Evolutionary conservation across 1,140 invertebrate genomes (phyloP).

Genomic region (Magallana ariakensis): DNA sequence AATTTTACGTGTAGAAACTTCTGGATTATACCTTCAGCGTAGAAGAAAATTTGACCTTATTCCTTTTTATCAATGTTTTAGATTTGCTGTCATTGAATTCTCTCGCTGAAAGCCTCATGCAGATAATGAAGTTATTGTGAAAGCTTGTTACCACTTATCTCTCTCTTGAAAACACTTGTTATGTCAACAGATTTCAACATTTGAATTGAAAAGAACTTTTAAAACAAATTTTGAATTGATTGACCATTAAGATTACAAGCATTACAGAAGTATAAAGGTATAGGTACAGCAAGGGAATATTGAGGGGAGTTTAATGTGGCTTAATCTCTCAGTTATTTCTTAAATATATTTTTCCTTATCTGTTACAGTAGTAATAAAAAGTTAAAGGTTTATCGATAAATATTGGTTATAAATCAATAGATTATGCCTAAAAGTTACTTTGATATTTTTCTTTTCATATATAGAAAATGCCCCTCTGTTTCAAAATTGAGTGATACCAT

Average conservation of each 20-base stretch:
- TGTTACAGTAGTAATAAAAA: no score
- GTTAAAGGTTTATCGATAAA: no score
- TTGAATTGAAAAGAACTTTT: slow-evolving; percentile 7
- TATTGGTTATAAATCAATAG: no score
- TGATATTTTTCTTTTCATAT: no score
- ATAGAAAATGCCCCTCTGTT: no score
- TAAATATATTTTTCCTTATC: no score
- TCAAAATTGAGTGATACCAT: no score
- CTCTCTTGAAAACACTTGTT: neutral
- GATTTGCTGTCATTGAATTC: neutral
- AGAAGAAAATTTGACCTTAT: neutral
- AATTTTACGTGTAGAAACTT: no score
- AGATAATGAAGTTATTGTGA: slow-evolving; percentile 17
- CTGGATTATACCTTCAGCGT: neutral
- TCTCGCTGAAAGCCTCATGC: neutral
- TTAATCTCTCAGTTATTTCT: no score
- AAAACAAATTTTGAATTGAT: slow-evolving; percentile 35
- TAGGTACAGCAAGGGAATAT: neutral
- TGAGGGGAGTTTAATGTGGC: no score
- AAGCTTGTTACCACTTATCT: neutral
- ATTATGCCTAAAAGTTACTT: no score
- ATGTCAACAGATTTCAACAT: slow-evolving; percentile 31
- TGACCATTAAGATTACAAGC: slow-evolving; percentile 8
- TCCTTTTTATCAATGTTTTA: neutral
- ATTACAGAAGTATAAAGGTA: neutral